A percentile compares a stretch with the other conserved stretches of the same genome.
Evolutionary conservation across 2,113 vertebrate genomes (phyloP).

Genomic region (Willisornis vidua): DNA sequence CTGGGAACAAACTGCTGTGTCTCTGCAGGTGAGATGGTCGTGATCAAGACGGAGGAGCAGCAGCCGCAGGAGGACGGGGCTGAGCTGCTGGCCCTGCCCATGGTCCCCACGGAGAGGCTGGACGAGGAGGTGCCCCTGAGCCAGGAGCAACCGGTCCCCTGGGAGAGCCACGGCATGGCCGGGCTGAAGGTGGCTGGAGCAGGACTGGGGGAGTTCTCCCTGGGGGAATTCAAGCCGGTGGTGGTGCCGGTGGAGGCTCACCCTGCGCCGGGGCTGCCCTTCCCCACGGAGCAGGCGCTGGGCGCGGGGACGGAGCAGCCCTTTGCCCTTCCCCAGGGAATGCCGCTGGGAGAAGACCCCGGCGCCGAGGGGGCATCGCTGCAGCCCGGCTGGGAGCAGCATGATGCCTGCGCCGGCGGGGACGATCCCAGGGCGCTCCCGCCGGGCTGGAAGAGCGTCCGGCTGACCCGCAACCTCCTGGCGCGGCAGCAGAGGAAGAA

Average conservation of each 20-base stretch:
- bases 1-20: accelerated
- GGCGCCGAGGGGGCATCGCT: accelerated
- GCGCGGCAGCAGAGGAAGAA: conserved; percentile 18
- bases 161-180: not conserved
- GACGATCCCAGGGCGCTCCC: not conserved
- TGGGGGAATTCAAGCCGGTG: conserved; percentile 23
- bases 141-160: not conserved
- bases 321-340: not conserved
- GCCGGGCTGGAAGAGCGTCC: conserved; percentile 2
- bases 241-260: conserved; percentile 39
- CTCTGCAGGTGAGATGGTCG: not conserved
- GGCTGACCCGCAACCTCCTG: conserved; percentile 36
- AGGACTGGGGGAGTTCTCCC: not conserved
- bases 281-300: not conserved
- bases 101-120: not conserved
- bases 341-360: not conserved
- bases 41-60: conserved; percentile 55
- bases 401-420: accelerated
- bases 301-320: not conserved
- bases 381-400: not conserved
- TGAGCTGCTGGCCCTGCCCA: not conserved
- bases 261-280: not conserved
- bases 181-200: not conserved
- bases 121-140: not conserved
- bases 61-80: not conserved